Evolutionary conservation across 2,797 vertebrate genomes (phyloP), one percentile per base, ranked within the genome.

Genomic region (Microcaecilia unicolor): DNA sequence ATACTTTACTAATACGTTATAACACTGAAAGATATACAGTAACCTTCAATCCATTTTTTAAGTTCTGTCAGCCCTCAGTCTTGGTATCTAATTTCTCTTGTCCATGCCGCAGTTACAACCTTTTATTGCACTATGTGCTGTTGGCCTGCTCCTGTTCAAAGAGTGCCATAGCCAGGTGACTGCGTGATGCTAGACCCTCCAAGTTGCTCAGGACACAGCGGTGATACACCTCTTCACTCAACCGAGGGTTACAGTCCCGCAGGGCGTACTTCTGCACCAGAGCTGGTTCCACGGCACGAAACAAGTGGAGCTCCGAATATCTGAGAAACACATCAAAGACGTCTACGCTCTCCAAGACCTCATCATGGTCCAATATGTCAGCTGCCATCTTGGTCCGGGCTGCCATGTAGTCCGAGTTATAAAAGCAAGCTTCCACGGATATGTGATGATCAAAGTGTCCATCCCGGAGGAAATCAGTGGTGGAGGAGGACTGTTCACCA

Each of bases 61-160:
- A n/a, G n/a, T n/a, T n/a, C n/a, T n/a, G n/a, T n/a, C n/a, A n/a
- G n/a, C n/a, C n/a, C n/a, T n/a, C n/a, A n/a, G n/a, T n/a, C n/a
- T n/a, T n/a, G n/a, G n/a, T n/a, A n/a, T n/a, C n/a, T n/a, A n/a
- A n/a, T n/a, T n/a, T n/a, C n/a, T n/a, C n/a, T n/a, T n/a, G n/a
- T n/a, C n/a, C n/a, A n/a, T n/a, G n/a, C n/a, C n/a, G n/a, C n/a
- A n/a, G n/a, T n/a, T n/a, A n/a, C n/a, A n/a, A n/a, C n/a, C n/a
- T n/a, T n/a, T n/a, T n/a, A n/a, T n/a, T n/a, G n/a, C 17, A n/a
- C 26, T 88, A 93, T 29, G 94, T 98, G 76, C 93, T 97, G 61
- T 96, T 96, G 55, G 91, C 92, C 76, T 97, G 94, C 30, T 98
- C 95, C 45, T 97, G 94, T 48, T 97, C 92, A 6, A 95, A 96